phyloP scores from a whole-genome alignment of 2,797 vertebrate genomes.

The Melanogrammus aeglefinus region DNA sequence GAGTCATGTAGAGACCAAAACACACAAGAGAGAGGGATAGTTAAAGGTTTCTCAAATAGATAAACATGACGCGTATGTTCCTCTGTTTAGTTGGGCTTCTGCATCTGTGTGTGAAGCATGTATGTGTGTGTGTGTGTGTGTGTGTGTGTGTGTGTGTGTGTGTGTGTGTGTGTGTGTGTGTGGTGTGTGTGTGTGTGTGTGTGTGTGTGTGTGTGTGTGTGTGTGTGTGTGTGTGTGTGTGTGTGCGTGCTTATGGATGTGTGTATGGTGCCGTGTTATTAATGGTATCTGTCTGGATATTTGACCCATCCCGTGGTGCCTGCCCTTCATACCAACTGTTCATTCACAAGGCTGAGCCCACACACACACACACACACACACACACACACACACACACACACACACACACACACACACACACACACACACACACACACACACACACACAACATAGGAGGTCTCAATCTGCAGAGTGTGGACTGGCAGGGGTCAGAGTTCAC shows the following conservation, averaged over 20 bases:
- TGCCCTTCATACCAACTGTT: slow-evolving; percentile 63
- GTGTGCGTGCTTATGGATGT: slow-evolving; percentile 18
- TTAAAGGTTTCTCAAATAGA: background rate
- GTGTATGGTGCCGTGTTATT: slow-evolving; percentile 36
- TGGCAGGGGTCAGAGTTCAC: slow-evolving; percentile 37
- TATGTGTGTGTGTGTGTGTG: slow-evolving; percentile 7
- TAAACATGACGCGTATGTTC: background rate
- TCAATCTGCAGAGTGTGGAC: slow-evolving; percentile 14
- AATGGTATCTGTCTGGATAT: slow-evolving; percentile 37
- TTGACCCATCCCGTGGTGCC: slow-evolving; percentile 47
- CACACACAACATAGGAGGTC: slow-evolving; percentile 28
- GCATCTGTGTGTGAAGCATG: background rate
- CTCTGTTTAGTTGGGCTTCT: background rate
- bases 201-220: background rate
- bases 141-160: too few relatives aligned
- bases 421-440: slow-evolving; percentile 15
- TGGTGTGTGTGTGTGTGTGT: background rate
- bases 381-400: slow-evolving; percentile 19
- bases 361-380: slow-evolving; percentile 4
- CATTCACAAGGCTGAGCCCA: slow-evolving; percentile 15
- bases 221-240: slow-evolving; percentile 8
- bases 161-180: too few relatives aligned
- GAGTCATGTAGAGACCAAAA: background rate
- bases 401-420: slow-evolving; percentile 9
- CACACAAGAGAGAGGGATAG: background rate